Conservation (phyloP, 2,113 vertebrate genomes). For the Anarhynchus alexandrinus region DNA sequence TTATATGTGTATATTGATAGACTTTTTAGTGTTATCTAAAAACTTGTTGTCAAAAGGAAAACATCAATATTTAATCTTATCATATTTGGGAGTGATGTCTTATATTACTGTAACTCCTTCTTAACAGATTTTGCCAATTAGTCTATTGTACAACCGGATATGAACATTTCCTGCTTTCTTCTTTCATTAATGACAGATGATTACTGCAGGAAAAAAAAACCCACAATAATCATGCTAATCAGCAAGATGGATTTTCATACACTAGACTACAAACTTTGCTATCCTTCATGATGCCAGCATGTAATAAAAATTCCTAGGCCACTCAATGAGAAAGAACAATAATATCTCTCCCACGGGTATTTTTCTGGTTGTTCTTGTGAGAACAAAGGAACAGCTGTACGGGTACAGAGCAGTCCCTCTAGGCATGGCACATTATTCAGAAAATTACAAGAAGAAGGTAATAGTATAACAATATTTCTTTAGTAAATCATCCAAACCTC, state of each 20-base stretch:
- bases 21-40: neutral
- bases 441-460: neutral
- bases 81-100: neutral
- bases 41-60: neutral
- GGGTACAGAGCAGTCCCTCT: neutral
- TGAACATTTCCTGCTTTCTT: conserved; percentile 16
- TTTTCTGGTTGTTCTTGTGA: neutral
- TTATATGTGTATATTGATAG: neutral
- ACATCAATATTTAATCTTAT: neutral
- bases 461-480: neutral
- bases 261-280: neutral
- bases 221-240: neutral
- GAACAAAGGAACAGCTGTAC: neutral
- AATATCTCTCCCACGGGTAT: neutral
- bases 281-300: neutral
- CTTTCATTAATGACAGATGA: neutral
- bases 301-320: neutral
- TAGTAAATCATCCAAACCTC: neutral
- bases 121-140: neutral
- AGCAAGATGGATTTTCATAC: neutral
- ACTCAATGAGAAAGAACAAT: neutral
- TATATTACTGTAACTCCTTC: neutral
- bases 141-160: neutral
- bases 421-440: neutral
- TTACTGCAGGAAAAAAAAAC: neutral